These are phyloP conservation scores for Reticulitermes speratus DNA, from an alignment of 1,140 invertebrate species.

Conservation along the genomic window DNA sequence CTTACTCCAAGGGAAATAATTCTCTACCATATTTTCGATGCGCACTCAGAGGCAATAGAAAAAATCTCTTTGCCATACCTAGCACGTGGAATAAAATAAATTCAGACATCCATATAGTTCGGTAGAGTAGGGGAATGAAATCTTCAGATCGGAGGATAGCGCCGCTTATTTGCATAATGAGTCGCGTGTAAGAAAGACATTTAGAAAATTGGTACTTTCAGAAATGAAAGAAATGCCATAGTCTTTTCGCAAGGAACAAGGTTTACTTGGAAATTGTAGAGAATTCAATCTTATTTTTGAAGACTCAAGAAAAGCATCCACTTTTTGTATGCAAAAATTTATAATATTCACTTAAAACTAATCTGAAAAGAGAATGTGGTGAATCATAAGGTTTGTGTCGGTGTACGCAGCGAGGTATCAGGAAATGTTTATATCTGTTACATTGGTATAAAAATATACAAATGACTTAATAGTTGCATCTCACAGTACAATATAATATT, in stretches of 20 bases:
- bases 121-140: background rate
- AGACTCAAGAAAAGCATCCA: too few relatives aligned
- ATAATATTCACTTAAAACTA: too few relatives aligned
- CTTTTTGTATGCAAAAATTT: too few relatives aligned
- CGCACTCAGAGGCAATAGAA: background rate
- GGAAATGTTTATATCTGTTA: too few relatives aligned
- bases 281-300: too few relatives aligned
- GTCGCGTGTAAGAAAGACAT: background rate
- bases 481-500: too few relatives aligned
- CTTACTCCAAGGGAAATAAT: background rate
- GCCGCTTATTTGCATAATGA: conserved; percentile 5
- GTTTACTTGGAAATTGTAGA: too few relatives aligned
- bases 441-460: too few relatives aligned
- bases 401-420: too few relatives aligned
- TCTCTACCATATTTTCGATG: background rate
- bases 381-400: too few relatives aligned
- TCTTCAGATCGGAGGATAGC: background rate
- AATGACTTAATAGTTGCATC: too few relatives aligned
- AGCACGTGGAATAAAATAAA: background rate
- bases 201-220: background rate
- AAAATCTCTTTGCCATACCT: background rate
- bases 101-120: background rate
- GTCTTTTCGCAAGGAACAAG: background rate
- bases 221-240: background rate
- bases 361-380: too few relatives aligned